phyloP scores from a whole-genome alignment of 2,797 vertebrate species.

The Microcaecilia unicolor region DNA sequence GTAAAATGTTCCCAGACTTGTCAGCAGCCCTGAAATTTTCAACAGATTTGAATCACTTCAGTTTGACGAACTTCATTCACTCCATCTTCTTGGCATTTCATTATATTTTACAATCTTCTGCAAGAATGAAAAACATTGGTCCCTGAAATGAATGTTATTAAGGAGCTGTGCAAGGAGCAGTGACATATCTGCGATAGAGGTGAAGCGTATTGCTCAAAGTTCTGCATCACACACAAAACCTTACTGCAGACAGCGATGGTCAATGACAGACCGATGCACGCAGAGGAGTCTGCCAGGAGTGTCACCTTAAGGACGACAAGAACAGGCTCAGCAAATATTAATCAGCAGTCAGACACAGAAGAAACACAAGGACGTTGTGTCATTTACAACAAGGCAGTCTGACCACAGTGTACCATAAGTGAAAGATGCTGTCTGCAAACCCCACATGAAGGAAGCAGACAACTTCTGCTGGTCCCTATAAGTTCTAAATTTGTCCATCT shows the following conservation, averaged over 20 bases:
- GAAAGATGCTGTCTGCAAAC: too few species aligned
- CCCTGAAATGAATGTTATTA: constrained; percentile 74
- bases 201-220: constrained; percentile 70
- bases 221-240: constrained; percentile 64
- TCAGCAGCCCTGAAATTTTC: too few species aligned
- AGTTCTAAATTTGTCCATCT: too few species aligned
- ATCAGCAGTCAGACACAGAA: constrained; percentile 33
- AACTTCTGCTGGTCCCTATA: too few species aligned
- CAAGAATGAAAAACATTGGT: constrained; percentile 59
- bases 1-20: too few species aligned
- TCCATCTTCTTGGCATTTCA: constrained; percentile 69
- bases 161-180: constrained; percentile 54
- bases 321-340: constrained; percentile 40
- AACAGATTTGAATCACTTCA: constrained; percentile 50
- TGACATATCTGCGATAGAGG: constrained; percentile 74
- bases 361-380: too few species aligned
- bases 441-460: too few species aligned
- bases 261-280: constrained; percentile 62
- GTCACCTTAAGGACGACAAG: constrained; percentile 45
- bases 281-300: constrained; percentile 55
- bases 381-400: too few species aligned
- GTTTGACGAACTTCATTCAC: constrained; percentile 59
- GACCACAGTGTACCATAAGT: too few species aligned
- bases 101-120: constrained; percentile 67
- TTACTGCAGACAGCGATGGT: constrained; percentile 57